These are phyloP conservation scores for Agrochola macilenta DNA, from an alignment of 2,888 invertebrate species.

Conservation along the genomic window DNA sequence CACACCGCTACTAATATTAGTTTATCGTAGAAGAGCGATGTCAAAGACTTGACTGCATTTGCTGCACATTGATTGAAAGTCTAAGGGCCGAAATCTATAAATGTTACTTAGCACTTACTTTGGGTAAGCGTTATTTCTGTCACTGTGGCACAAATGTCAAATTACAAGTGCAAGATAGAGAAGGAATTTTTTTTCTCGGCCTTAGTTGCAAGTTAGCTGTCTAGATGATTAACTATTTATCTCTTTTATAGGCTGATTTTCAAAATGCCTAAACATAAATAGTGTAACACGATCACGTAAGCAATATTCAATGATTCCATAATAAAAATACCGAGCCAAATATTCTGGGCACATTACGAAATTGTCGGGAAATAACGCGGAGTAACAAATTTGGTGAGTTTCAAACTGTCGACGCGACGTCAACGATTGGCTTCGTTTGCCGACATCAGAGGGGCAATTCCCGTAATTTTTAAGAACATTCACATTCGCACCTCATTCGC, in stretches of 20 bases:
- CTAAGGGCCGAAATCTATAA: neutral
- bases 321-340: slow-evolving; percentile 37
- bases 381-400: slow-evolving; percentile 58
- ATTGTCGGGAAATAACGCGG: slow-evolving; percentile 43
- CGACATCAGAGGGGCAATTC: too few species aligned
- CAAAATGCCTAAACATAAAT: neutral
- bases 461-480: too few species aligned
- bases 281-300: neutral
- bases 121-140: neutral
- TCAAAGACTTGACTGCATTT: neutral
- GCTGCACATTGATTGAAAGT: neutral
- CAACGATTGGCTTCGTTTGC: slow-evolving; percentile 80
- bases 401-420: slow-evolving; percentile 58
- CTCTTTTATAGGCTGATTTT: neutral
- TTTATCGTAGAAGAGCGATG: neutral
- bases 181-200: neutral
- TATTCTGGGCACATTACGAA: slow-evolving; percentile 38
- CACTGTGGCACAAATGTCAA: neutral
- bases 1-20: neutral
- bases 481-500: too few species aligned
- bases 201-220: neutral
- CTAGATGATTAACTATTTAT: neutral
- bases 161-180: neutral
- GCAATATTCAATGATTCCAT: slow-evolving; percentile 34
- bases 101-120: neutral